Evolutionary conservation across 2,797 vertebrate species (phyloP), one percentile per base, ranked within the genome.

Genomic region (Coregonus suidteri): DNA sequence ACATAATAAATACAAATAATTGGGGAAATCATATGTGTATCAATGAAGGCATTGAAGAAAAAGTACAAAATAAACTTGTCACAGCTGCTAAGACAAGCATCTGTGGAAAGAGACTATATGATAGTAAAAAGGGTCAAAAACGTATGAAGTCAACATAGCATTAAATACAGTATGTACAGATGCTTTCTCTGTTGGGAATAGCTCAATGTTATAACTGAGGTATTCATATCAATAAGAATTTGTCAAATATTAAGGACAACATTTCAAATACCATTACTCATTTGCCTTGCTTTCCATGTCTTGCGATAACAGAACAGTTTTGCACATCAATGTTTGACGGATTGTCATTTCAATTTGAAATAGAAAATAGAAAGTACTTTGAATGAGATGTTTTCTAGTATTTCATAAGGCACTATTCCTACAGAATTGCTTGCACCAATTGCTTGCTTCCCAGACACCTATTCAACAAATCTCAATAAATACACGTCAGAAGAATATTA

Each of bases 1-100:
- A 89, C 70, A 71, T 73, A 89, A 94, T 93, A 93, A 93, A 94
- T 91, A 92, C 86, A 89, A 86, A 72, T 56, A 25, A 54, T 20
- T 51, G 71, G 73, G 69, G 71, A 31, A 18, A 62, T 34, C 15
- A 67, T 11, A 56, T 56, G 5, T 68, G 81, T 79, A 80, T 56
- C 52, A 68, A 83, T 51, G 37, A 59, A 76, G 16, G 54, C 53
- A 80, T 73, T 72, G 71, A 81, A 75, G 69, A 81, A 81, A 79
- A 77, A 14, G 74, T 78, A 78, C 80, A 80, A 88, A 83, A 88
- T 70, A 35, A 77, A 11, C 20, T 1, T 25, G 20, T 64, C 59
- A 30, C 9, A 9, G 59, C 20, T 9, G 16, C 20, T 25, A 20
- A 64, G 59, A 64, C 59, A 4, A 64, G 9, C 20, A 53, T 31